These are phyloP conservation scores for Paedocypris sp. DNA, from an alignment of 2,113 vertebrate species.

Conservation along the genomic window DNA sequence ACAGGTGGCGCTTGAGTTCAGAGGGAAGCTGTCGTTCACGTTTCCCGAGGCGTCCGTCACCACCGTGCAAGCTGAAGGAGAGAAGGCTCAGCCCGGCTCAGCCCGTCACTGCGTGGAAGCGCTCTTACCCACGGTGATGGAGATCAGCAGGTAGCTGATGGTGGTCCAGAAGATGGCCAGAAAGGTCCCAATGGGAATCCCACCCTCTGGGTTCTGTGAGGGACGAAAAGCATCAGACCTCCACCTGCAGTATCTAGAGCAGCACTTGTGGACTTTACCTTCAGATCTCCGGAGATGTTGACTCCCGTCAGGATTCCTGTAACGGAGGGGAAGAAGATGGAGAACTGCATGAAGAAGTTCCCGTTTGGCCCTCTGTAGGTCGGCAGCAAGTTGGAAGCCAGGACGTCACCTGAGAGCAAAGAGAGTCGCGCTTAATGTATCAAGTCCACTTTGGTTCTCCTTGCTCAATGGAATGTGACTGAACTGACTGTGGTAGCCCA, in stretches of 20 bases:
- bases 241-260: background rate
- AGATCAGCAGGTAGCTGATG: constrained; percentile 50
- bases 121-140: constrained; percentile 51
- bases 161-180: constrained; percentile 59
- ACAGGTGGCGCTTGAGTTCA: constrained; percentile 42
- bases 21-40: constrained; percentile 39
- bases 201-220: constrained; percentile 54
- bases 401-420: constrained; percentile 51
- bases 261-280: constrained; percentile 42
- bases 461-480: background rate
- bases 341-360: constrained; percentile 61
- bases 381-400: constrained; percentile 52
- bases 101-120: no score
- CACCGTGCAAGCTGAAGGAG: constrained; percentile 47
- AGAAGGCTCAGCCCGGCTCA: no score
- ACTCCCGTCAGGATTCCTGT: constrained; percentile 60
- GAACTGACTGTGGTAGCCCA: constrained; percentile 51
- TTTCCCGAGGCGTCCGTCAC: constrained; percentile 57
- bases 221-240: background rate
- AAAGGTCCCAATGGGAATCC: constrained; percentile 60
- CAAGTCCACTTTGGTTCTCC: background rate
- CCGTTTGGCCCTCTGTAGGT: constrained; percentile 33
- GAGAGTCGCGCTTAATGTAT: background rate
- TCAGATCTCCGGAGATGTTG: constrained; percentile 64
- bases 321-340: constrained; percentile 64